Base-by-base conservation (phyloP, 2,797 vertebrate genomes). In the Sarcophilus harrisii region DNA sequence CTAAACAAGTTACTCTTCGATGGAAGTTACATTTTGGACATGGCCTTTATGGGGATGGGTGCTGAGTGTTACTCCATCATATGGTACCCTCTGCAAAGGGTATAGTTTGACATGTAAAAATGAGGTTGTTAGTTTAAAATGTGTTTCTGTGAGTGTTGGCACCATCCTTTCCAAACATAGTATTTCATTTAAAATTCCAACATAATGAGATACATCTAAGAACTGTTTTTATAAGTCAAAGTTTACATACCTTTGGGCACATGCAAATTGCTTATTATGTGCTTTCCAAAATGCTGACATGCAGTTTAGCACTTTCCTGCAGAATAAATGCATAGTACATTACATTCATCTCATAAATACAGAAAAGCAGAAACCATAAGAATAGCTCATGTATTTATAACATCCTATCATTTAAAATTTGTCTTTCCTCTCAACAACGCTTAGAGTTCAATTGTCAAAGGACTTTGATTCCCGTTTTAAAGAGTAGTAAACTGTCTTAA, bases 211-310 rank as follows among this genome's bases (percentile, higher is more conserved):
- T 38, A 13, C 21, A 62, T 58, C 32, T 6, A 28, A n/a, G 94
- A 58, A 81, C 73, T 87, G 73, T 87, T 87, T 87, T 87, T 87
- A 38, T 24, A 92, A 89, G 58, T 91, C 91, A 90, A 93, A 91
- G 49, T 32, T 60, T 28, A 49, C 3, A 1, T 6, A 38, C 21
- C 5, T 93, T 66, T 4, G 27, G 30, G 24, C 11, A 29, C 0
- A 0, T 0, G 30, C 27, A 94, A 92, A 38, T 8, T 49, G 32
- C 45, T 54, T 5, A 0, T 2, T 1, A 12, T 1, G 28, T 60
- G 1, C 73, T 54, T 94, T 87, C 73, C 4, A 90, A 54, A 54
- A 62, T 5, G 21, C 90, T 52, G 59, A 27, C 45, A 6, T 32
- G 16, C 0, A 16, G 38, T 29, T 81, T 5, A 27, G 6, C 58